A percentile compares a stretch with the other conserved stretches of the same genome.
phyloP scores from a whole-genome alignment of 2,113 vertebrate species.

The Crotalus helleri region DNA sequence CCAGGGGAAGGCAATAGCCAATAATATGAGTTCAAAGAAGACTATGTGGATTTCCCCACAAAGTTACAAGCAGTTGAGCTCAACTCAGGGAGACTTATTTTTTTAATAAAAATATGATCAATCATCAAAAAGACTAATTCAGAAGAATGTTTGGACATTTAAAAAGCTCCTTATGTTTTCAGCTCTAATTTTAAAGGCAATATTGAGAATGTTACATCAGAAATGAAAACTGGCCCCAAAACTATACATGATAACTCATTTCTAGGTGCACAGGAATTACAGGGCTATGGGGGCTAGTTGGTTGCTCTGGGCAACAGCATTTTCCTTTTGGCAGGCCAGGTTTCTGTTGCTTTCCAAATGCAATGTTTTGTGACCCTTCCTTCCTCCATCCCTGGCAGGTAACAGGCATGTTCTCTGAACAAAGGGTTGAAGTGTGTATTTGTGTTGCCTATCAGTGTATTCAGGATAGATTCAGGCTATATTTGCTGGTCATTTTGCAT shows the following conservation, averaged over 20 bases:
- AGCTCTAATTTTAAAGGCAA: background rate
- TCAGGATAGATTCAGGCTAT: constrained; percentile 9
- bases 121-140: background rate
- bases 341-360: background rate
- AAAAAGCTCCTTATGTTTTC: background rate
- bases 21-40: background rate
- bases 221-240: background rate
- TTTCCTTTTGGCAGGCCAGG: background rate
- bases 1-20: background rate
- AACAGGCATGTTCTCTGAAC: background rate
- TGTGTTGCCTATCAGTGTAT: background rate
- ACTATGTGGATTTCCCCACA: background rate
- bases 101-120: background rate
- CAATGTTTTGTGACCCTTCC: background rate
- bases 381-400: background rate
- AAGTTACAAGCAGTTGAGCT: background rate
- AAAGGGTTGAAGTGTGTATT: no score
- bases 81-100: background rate
- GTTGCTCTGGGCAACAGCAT: background rate
- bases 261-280: background rate
- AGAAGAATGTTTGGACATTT: background rate
- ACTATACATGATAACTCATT: background rate
- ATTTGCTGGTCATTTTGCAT: constrained; percentile 30
- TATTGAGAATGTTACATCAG: background rate
- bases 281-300: background rate